Evolutionary conservation across 2,113 vertebrate species (phyloP).

Genomic region (Oncorhynchus nerka): DNA sequence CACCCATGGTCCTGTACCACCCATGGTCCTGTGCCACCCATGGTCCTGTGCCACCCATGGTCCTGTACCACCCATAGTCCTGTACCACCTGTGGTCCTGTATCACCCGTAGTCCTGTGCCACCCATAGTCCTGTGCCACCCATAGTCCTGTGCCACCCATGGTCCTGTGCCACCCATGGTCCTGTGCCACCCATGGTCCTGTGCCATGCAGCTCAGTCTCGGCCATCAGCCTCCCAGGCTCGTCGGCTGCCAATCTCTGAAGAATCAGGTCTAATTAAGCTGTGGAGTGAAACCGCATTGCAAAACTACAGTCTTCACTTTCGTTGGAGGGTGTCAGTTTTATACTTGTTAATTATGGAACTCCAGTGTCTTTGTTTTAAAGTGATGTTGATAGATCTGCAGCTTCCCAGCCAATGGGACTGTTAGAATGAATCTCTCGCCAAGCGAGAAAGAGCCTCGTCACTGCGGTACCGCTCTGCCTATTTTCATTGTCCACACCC

Average conservation of each 20-base stretch:
- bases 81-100: neutral
- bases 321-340: slow-evolving; percentile 8
- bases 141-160: too few relatives aligned
- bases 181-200: slow-evolving; percentile 7
- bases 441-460: slow-evolving; percentile 3
- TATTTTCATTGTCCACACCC: neutral
- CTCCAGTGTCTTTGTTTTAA: slow-evolving; percentile 14
- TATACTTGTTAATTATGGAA: slow-evolving; percentile 48
- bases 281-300: slow-evolving; percentile 40
- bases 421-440: neutral
- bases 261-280: slow-evolving; percentile 9
- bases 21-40: too few relatives aligned
- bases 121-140: slow-evolving; percentile 1
- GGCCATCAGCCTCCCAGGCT: slow-evolving; percentile 45
- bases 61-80: too few relatives aligned
- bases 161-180: too few relatives aligned
- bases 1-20: too few relatives aligned
- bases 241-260: slow-evolving; percentile 54
- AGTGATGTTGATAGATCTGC: neutral
- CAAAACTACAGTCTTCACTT: slow-evolving; percentile 36
- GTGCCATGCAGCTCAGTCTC: slow-evolving; percentile 21
- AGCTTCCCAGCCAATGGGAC: slow-evolving; percentile 24
- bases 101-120: slow-evolving; percentile 31
- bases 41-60: too few relatives aligned
- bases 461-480: too few relatives aligned